Base-by-base conservation (phyloP, 2,888 invertebrate genomes). In the Ectemnius continuus region DNA sequence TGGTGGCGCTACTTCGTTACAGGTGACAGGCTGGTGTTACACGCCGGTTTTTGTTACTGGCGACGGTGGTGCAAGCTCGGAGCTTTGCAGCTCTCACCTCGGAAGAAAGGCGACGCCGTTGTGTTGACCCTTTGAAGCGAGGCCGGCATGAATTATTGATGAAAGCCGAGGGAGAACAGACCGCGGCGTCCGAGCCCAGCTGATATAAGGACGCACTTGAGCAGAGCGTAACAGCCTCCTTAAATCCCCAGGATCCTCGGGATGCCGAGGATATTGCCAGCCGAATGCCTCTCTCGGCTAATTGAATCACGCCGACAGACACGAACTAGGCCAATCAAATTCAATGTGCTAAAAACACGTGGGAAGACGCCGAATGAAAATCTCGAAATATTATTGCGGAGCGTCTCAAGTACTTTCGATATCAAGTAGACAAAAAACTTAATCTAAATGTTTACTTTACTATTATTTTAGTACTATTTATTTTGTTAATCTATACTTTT, bases 91-190 rank as follows among this genome's bases (percentile, higher is more conserved):
- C 70, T 20, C 56, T 20, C 56, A 67, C 48, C 61, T 67, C 65
- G 52, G 52, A 81, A 75, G 73, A 69, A 73, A 76, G 59, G 70
- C 61, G 72, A 11, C 67, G 61, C 67, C 61, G 36, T 36, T 36
- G 73, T 81, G 73, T 81, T 81, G 73, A 81, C 71, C 76, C 46
- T 62, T 64, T 63, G 60, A 66, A 75, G 67, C 73, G 67, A 57
- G 52, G 16, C 61, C 26, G 18, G 58, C 78, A 75, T 76, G 80
- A 80, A 80, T 81, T 81, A 80, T 80, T 76, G 74, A 76, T 76
- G 80, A 69, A 68, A 67, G 69, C 47, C 63, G 63, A 70, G 67
- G 68, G 36, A 36, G 36, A 36, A 36, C 36, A 36, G 0, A 2
- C 36, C 36, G 72, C 70, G 62, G 60, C 59, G 23, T 58, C 62